Evolutionary conservation across 2,797 vertebrate genomes (phyloP).

Genomic region (Taeniopygia guttata): DNA sequence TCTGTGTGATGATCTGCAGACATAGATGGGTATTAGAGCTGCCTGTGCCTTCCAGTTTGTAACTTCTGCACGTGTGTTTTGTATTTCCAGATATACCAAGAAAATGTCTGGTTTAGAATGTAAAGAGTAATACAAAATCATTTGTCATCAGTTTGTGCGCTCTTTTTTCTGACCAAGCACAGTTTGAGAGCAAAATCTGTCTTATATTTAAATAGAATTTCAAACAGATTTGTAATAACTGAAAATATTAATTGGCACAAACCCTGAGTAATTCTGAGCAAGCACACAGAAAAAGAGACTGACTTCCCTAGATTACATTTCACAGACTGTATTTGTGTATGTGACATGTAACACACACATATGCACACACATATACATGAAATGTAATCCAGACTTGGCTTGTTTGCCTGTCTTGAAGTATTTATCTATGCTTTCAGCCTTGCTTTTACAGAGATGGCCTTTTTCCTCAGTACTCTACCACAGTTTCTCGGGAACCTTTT

Average conservation of each 20-base stretch:
- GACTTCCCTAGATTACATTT: not conserved
- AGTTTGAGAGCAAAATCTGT: not conserved
- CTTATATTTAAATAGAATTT: not conserved
- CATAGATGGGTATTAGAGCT: not conserved
- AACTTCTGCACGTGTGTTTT: not conserved
- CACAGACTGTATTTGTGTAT: not conserved
- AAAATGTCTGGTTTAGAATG: not conserved
- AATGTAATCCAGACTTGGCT: constrained; percentile 16
- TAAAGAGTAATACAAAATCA: not conserved
- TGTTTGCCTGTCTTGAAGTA: constrained; percentile 29
- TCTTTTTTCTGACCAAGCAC: not conserved
- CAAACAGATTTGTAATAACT: not conserved
- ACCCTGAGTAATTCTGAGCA: not conserved
- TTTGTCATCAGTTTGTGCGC: not conserved
- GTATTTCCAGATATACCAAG: not conserved
- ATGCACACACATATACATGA: not conserved
- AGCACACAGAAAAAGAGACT: not conserved
- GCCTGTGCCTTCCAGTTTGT: not conserved
- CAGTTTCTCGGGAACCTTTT: constrained; percentile 24
- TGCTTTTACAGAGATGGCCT: constrained; percentile 21
- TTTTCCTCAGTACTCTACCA: not conserved
- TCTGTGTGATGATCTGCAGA: not conserved
- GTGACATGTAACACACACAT: not conserved
- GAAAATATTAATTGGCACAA: not conserved
- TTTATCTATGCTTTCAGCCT: constrained; percentile 22